These are phyloP conservation scores for Agrochola lychnidis DNA, from an alignment of 2,888 invertebrate species.

Conservation along the genomic window DNA sequence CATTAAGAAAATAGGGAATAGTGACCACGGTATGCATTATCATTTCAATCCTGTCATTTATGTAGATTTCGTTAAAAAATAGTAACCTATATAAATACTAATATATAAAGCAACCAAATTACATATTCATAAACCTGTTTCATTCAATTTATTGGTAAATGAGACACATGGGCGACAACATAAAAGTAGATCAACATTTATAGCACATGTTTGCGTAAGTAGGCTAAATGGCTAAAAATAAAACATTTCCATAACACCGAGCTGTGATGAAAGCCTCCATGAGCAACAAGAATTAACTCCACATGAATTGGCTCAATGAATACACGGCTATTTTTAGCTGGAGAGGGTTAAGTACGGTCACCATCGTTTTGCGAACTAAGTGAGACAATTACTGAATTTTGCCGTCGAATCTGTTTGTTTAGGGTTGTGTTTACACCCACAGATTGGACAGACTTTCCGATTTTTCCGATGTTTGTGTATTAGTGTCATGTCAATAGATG, in stretches of 20 bases:
- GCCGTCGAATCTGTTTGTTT: conserved; percentile 57
- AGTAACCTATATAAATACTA: too few relatives aligned
- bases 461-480: conserved; percentile 39
- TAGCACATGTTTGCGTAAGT: conserved; percentile 13
- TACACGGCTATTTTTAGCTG: conserved; percentile 71
- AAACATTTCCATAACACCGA: conserved; percentile 61
- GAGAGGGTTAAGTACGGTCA: conserved; percentile 68
- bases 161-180: neutral
- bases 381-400: conserved; percentile 63
- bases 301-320: conserved; percentile 68
- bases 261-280: conserved; percentile 61
- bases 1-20: neutral
- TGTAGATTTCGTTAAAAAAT: too few relatives aligned
- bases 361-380: conserved; percentile 61
- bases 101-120: neutral
- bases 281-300: conserved; percentile 63
- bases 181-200: conserved; percentile 20
- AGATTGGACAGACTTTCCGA: conserved; percentile 41
- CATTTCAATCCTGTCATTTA: too few relatives aligned
- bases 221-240: conserved; percentile 52
- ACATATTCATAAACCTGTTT: neutral
- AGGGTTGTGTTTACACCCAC: conserved; percentile 53
- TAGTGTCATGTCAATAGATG: conserved; percentile 29
- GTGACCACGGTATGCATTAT: neutral
- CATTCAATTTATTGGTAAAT: neutral